Conservation (phyloP, 2,113 vertebrate species). For the Struthidea cinerea region DNA sequence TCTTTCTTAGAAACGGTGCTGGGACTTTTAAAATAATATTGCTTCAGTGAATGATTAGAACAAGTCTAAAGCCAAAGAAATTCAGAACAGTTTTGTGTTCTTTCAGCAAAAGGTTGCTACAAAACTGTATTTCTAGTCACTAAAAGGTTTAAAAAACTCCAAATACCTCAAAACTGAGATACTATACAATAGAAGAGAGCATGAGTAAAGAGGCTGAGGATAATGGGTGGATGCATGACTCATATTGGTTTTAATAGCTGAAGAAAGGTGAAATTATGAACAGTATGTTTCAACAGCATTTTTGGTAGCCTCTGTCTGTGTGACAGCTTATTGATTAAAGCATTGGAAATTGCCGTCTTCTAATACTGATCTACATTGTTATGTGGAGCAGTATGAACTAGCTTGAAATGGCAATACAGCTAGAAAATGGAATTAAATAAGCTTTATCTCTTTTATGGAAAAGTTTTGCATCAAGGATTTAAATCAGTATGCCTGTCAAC, state of each 20-base stretch:
- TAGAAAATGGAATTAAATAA: not conserved
- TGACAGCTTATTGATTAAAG: not conserved
- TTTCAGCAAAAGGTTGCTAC: not conserved
- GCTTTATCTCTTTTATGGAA: not conserved
- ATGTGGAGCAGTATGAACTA: not conserved
- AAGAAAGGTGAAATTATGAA: constrained; percentile 10
- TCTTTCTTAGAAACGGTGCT: not conserved
- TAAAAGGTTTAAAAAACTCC: not conserved
- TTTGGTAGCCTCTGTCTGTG: not conserved
- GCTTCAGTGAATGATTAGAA: not conserved
- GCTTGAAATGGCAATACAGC: not conserved
- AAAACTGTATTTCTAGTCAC: not conserved
- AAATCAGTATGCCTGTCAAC: not conserved
- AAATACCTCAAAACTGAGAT: not conserved
- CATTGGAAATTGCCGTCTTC: not conserved
- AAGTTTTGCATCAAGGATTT: not conserved
- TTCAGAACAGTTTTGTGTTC: not conserved
- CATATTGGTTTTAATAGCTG: not conserved
- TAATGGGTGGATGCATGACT: not conserved
- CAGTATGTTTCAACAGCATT: not conserved
- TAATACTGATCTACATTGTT: not conserved
- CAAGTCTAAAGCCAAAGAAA: not conserved
- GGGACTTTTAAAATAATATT: not conserved
- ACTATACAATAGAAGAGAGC: not conserved
- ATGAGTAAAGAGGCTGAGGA: not conserved